Conservation (phyloP, 2,888 invertebrate genomes). For the Zeuzera pyrina region DNA sequence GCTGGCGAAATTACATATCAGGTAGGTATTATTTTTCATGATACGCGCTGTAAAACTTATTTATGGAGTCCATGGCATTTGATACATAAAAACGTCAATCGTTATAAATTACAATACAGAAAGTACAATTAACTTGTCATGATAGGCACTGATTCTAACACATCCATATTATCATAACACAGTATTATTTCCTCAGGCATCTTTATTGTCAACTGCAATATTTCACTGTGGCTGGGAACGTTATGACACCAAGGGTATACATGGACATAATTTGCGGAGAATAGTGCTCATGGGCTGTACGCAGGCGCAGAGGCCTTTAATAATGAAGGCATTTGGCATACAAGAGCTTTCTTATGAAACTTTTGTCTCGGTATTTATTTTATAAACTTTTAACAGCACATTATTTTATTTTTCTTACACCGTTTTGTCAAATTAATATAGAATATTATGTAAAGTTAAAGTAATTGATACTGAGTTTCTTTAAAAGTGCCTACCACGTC, state of each 20-base stretch:
- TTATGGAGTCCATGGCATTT: too few relatives aligned
- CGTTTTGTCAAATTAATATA: background rate
- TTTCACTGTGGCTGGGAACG: conserved; percentile 57
- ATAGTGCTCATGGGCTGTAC: conserved; percentile 51
- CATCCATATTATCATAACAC: too few relatives aligned
- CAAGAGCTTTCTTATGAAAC: conserved; percentile 57
- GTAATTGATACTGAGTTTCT: background rate
- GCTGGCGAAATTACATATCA: conserved; percentile 59
- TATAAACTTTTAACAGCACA: too few relatives aligned
- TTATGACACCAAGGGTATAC: conserved; percentile 26
- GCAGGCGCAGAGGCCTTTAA: conserved; percentile 57
- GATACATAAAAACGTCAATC: too few relatives aligned
- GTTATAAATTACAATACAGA: too few relatives aligned
- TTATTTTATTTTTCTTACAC: background rate
- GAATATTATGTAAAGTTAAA: background rate
- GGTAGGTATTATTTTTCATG: too few relatives aligned
- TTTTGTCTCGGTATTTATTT: conserved; percentile 51
- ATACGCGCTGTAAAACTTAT: too few relatives aligned
- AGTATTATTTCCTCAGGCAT: conserved; percentile 34
- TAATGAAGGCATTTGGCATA: conserved; percentile 61
- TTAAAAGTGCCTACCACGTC: too few relatives aligned
- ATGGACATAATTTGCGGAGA: conserved; percentile 35
- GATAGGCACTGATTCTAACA: too few relatives aligned
- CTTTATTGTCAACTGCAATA: conserved; percentile 46
- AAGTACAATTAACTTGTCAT: too few relatives aligned